Evolutionary conservation across 2,797 vertebrate species (phyloP), one percentile per base, ranked within the genome.

Genomic region (Danionella dracula): DNA sequence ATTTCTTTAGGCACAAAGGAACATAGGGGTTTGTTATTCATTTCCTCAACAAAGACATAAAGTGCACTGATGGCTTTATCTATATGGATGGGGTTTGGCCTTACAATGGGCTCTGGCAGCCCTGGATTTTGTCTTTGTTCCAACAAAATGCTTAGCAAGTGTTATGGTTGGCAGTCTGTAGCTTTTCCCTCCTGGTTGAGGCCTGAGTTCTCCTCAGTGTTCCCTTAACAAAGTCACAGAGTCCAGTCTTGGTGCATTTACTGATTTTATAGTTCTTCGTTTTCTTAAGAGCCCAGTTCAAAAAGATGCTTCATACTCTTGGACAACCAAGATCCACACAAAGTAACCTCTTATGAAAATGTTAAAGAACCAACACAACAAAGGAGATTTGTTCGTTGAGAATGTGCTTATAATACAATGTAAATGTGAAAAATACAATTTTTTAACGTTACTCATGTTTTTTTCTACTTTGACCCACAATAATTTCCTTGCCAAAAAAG

Each of bases 141-240:
- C 35, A 40, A 58, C 20, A 49, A 35, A 60, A 37, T 61, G 29
- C 46, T 68, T 61, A 42, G 45, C 55, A 42, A 41, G 45, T 35
- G 37, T 51, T 68, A 46, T 59, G 37, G 56, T 68, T 60, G 66
- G 38, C 19, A 37, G 16, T 23, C 34, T 19, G 42, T 23, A n/a
- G 17, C 5, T 4, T 16, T 49, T 49, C 51, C 23, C 40, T 61
- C 32, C 9, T 13, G 15, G 44, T 54, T 48, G 38, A 61, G 38
- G 31, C 20, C 29, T 46, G 41, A 37, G 17, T 4, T 29, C 31
- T 61, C 48, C 35, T 19, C 31, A 54, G 32, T 31, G 31, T 21
- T 16, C 31, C 31, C 16, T 31, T 61, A 34, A 38, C 49, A 61
- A 53, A 61, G 35, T 44, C 16, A 31, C 29, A 60, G 50, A 10